Base-by-base conservation (phyloP, 92 coral and sea anemone species). In the Paramuricea clavata region DNA sequence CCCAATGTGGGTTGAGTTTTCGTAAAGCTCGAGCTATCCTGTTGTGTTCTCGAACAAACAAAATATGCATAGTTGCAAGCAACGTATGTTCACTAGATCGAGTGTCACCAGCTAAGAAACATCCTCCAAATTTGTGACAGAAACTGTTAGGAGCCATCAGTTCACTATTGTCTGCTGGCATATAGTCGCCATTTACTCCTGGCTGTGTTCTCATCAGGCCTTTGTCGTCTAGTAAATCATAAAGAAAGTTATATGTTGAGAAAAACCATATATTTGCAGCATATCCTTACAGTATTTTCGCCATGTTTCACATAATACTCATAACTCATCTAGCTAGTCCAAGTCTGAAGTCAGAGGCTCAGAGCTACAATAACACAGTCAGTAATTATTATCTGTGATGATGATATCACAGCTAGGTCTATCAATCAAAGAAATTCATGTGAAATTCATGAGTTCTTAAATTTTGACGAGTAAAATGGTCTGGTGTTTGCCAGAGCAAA, bases 31-130 rank as follows among this genome's bases (percentile, higher is more conserved):
- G 22, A 12, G 82, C 82, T 8, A 77, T n/a, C 12, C 82, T 27
- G 49, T 77, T 77, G 23, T 77, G 82, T 77, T 77, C 82, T 50
- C 82, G 11, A 27, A 77, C 47, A 21, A 77, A 77, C 67, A 77
- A 28, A 39, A 27, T 77, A 33, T 77, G 82, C 69, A 77, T 28
- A 0, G 68, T 54, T 31, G 82, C 69, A 1, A 77, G 49, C 19
- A 50, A 69, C 22, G 17, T 31, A 21, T 50, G 67, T 77, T 77
- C 82, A 77, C 49, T 77, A 8, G 82, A 27, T n/a, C 82, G 19
- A 27, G 69, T 12, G 33, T 77, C 82, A 56, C 82, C 82, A 16
- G 82, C 68, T 50, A 56, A 2, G 30, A 50, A 77, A 47, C 81
- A 74, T 42, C 62, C 81, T 43, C 81, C 81, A 12, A 49, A 21